Base-by-base conservation (phyloP, 2,113 vertebrate genomes). In the Synchiropus splendidus region DNA sequence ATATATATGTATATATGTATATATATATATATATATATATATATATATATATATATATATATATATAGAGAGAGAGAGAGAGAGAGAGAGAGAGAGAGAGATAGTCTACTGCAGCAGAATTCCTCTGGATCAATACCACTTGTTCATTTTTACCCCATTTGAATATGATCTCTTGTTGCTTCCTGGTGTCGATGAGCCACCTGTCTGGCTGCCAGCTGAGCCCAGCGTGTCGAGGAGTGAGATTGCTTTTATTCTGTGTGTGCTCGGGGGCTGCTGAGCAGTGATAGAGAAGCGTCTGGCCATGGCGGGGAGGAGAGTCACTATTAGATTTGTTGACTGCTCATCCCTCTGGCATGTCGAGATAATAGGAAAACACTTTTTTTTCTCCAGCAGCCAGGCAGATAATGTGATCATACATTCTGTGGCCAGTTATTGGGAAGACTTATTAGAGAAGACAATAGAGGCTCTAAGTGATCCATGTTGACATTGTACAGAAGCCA, bases 301-400 rank as follows among this genome's bases (percentile, higher is more conserved):
- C 54, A 42, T 17, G 27, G 32, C 16, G 16, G n/a, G n/a, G 37
- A 56, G 17, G 41, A 35, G 9, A 48, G 31, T 31, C 39, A 15
- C 54, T 39, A 42, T 64, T 60, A 49, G 59, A 74, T 64, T 36
- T 58, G 58, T 61, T 54, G 63, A 72, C 58, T 51, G 50, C 53
- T 54, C 21, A 17, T 47, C 21, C 1, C 31, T 30, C 31, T 66
- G 58, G 16, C 51, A 48, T 55, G 58, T 49, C 42, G 46, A 64
- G 63, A 70, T 66, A 64, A 67, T 67, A 48, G 32, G 40, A 39
- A 42, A 67, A 55, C 36, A 43, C 41, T 57, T 71, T 69, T 57
- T 69, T 69, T 37, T 45, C 39, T 62, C 51, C 41, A 54, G 42
- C 51, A 62, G 61, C 47, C 38, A 63, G 53, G 35, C 60, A 60